Base-by-base conservation (phyloP, 1,140 invertebrate species). In the Triops longicaudatus region DNA sequence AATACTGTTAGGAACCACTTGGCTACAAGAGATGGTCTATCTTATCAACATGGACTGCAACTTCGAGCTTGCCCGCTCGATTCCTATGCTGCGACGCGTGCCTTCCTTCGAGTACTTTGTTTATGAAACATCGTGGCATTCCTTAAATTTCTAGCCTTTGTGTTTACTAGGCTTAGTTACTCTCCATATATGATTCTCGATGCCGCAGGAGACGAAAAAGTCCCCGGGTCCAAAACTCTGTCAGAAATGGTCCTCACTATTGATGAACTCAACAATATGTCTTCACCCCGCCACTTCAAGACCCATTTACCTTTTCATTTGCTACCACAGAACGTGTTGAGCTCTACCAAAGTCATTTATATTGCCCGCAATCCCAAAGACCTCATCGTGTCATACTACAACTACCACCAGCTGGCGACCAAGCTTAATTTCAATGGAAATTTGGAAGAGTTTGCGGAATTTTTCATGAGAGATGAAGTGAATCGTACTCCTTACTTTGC, bases 291-390 rank as follows among this genome's bases (percentile, higher is more conserved):
- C n/a, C n/a, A n/a, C n/a, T n/a, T n/a, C n/a, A n/a, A 88, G 85
- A 90, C 89, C 0, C 91, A 92, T 83, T 85, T 92, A 74, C 90
- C 90, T 2, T 86, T 92, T 79, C 86, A 88, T 73, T 83, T 94
- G 12, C 81, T 94, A 31, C 91, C 92, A 0, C 89, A 89, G 1
- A 86, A 87, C 79, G 83, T 92, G 42, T 81, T 90, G 17, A 85
- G 88, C 26, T 85, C 86, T 7, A 88, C 88, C 82, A 81, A 81
- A 79, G 89, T 97, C 1, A 91, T 98, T 74, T 98, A 98, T 82
- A 89, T 95, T 0, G 88, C 92, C 0, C 88, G 96, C 73, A 97
- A 98, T 85, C 95, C 96, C 1, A 98, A 98, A 84, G 96, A 98
- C 82, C 90, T 92, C 78, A 92, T 93, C 73, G 94, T 98, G 0